A percentile compares a stretch with the other conserved stretches of the same genome.
phyloP scores from a whole-genome alignment of 2,113 vertebrate species.

The Esox niger region DNA sequence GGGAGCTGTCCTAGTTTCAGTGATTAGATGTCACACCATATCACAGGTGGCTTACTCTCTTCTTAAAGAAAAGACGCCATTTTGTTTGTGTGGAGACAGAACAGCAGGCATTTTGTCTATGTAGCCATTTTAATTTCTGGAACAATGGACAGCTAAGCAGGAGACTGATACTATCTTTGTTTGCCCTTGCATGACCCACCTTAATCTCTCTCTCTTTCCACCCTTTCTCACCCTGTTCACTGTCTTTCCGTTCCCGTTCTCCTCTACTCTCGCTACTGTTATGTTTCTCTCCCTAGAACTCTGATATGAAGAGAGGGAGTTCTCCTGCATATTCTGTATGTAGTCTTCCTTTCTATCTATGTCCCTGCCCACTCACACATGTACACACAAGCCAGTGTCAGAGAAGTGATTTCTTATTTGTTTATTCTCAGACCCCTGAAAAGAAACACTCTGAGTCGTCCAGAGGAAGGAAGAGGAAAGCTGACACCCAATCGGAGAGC shows the following conservation, averaged over 20 bases:
- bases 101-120: not conserved
- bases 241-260: conserved; percentile 42
- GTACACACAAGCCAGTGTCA: not conserved
- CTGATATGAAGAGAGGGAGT: conserved; percentile 76
- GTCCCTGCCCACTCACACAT: conserved; percentile 6
- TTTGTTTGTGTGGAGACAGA: not conserved
- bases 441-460: conserved; percentile 96
- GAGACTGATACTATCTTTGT: not conserved
- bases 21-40: not conserved
- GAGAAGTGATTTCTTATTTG: conserved; percentile 17
- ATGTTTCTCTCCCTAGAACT: conserved; percentile 61
- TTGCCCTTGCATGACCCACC: conserved; percentile 25
- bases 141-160: not conserved
- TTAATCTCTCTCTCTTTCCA: conserved; percentile 32
- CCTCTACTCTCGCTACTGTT: conserved; percentile 21
- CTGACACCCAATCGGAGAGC: conserved; percentile 94
- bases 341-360: conserved; percentile 48
- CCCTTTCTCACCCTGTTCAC: conserved; percentile 4
- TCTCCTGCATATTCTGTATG: conserved; percentile 78
- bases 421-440: conserved; percentile 86
- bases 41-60: not conserved
- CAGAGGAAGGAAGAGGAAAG: conserved; percentile 96
- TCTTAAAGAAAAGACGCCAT: not conserved
- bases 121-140: not conserved
- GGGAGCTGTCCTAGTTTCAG: conserved; percentile 5